Evolutionary conservation across 1,140 invertebrate genomes (phyloP).

Genomic region (Oryctes rhinoceros): DNA sequence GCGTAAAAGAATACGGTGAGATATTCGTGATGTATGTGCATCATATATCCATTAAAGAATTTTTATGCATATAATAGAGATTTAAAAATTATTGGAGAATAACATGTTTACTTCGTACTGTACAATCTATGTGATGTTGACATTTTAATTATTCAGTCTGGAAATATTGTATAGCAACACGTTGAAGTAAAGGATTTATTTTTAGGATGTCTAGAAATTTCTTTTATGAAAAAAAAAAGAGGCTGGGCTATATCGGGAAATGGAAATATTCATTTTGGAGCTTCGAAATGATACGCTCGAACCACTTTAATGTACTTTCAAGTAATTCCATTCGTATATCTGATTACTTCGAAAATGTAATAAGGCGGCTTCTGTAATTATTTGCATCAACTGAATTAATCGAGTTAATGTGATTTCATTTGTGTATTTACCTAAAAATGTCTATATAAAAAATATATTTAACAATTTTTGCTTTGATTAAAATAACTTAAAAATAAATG

Average conservation of each 20-base stretch:
- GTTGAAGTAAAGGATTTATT: neutral
- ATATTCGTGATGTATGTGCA: neutral
- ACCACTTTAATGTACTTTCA: no score
- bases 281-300: no score
- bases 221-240: neutral
- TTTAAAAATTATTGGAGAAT: neutral
- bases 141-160: constrained; percentile 5
- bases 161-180: neutral
- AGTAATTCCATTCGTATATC: no score
- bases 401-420: no score
- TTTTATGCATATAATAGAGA: neutral
- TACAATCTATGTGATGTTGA: neutral
- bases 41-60: neutral
- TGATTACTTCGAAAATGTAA: no score
- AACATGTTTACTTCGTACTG: neutral
- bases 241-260: neutral
- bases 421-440: no score
- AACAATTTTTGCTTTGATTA: no score
- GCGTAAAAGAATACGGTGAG: neutral
- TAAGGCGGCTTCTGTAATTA: no score
- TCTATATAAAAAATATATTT: no score
- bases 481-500: no score
- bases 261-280: no score
- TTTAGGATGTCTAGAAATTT: neutral
- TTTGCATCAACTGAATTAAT: no score